Evolutionary conservation across 2,888 invertebrate species (phyloP).

Genomic region (Thalpophila matura): DNA sequence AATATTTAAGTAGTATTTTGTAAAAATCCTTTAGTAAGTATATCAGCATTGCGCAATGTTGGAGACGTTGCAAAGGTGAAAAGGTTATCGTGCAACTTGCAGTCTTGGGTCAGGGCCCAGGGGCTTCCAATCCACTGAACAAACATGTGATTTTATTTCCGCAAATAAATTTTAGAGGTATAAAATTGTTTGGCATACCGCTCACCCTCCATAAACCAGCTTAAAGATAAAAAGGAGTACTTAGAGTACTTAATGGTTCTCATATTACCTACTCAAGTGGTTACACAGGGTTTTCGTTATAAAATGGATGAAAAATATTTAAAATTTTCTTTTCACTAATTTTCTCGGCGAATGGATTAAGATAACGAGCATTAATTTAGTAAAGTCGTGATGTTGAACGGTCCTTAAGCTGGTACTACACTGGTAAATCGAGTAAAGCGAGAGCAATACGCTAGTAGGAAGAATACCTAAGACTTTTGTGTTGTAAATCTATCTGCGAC

Average conservation of each 20-base stretch:
- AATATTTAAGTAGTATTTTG: background rate
- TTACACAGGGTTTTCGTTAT: slow-evolving; percentile 6
- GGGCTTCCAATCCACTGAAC: slow-evolving; percentile 14
- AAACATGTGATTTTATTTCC: slow-evolving; percentile 33
- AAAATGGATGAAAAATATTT: slow-evolving; percentile 35
- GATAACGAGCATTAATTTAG: slow-evolving; percentile 49
- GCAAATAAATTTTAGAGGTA: slow-evolving; percentile 13
- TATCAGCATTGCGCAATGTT: background rate
- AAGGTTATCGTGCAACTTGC: slow-evolving; percentile 36
- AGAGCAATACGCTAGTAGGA: background rate
- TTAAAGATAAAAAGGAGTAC: slow-evolving; percentile 25
- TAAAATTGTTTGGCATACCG: slow-evolving; percentile 21
- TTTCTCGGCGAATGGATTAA: slow-evolving; percentile 38
- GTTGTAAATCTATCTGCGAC: slow-evolving; percentile 19
- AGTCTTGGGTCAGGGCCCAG: slow-evolving; percentile 14
- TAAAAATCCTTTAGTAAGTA: background rate
- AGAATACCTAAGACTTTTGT: slow-evolving; percentile 6
- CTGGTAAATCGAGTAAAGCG: background rate
- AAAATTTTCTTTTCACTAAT: slow-evolving; percentile 27
- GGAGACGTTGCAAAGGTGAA: slow-evolving; percentile 11
- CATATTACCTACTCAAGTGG: slow-evolving; percentile 6
- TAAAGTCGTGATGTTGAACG: slow-evolving; percentile 28
- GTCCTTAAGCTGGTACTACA: slow-evolving; percentile 35
- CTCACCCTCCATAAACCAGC: slow-evolving; percentile 1
- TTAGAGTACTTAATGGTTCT: slow-evolving; percentile 14